A percentile compares a stretch with the other conserved stretches of the same genome.
Evolutionary conservation across 2,113 vertebrate species (phyloP).

Genomic region (Microcebus jonahi): DNA sequence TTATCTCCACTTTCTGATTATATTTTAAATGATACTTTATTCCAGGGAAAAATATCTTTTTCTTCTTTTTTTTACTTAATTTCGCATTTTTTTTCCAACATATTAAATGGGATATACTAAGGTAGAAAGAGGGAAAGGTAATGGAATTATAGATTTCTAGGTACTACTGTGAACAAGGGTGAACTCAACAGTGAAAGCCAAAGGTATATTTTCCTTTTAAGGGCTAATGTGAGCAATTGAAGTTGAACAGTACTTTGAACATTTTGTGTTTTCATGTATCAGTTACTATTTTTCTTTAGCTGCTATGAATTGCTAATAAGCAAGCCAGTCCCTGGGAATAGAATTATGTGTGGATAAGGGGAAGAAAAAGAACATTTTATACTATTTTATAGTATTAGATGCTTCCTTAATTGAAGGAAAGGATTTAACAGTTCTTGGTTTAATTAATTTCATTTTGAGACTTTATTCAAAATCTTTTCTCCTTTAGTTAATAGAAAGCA

Average conservation of each 20-base stretch:
- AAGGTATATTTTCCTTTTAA: neutral
- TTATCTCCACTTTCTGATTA: neutral
- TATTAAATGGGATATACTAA: neutral
- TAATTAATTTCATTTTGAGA: conserved; percentile 43
- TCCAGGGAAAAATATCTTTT: neutral
- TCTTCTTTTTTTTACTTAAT: neutral
- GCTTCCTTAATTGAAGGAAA: neutral
- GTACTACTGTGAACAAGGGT: neutral
- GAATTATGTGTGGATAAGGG: neutral
- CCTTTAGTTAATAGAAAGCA: neutral
- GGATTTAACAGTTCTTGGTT: neutral
- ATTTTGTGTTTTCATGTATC: neutral
- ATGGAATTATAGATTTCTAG: neutral
- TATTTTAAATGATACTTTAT: neutral
- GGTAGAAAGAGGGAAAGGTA: neutral
- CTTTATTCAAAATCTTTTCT: conserved; percentile 36
- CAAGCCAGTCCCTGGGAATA: neutral
- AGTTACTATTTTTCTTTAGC: neutral
- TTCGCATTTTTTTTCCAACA: neutral
- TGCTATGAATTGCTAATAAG: neutral
- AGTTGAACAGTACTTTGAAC: neutral
- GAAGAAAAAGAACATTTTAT: neutral
- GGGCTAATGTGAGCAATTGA: neutral
- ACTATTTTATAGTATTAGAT: neutral
- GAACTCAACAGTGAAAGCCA: neutral